These are phyloP conservation scores for Cyphomyrus plagiostoma DNA, from an alignment of 2,113 vertebrate genomes.

Conservation along the genomic window DNA sequence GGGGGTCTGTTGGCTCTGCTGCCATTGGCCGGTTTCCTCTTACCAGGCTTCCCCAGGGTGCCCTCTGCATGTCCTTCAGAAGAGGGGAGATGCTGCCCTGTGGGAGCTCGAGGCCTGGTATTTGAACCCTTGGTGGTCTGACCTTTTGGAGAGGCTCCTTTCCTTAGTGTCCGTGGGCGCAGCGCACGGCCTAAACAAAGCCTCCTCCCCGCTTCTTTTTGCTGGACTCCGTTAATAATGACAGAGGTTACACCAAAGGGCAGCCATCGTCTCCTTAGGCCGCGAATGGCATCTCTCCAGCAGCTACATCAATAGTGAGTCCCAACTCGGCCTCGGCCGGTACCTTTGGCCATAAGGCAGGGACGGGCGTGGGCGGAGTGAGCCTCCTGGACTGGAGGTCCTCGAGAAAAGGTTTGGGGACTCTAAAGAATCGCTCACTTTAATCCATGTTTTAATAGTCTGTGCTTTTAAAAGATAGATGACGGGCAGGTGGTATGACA, in stretches of 20 bases:
- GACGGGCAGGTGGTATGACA: neutral
- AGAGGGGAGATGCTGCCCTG: conserved; percentile 48
- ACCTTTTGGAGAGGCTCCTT: conserved; percentile 72
- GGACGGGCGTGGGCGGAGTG: neutral
- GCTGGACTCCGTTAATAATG: conserved; percentile 63
- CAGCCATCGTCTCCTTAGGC: neutral
- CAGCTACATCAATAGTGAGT: neutral
- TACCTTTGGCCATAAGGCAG: neutral
- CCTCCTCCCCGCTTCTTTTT: conserved; percentile 61
- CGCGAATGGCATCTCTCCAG: neutral
- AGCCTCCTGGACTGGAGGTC: neutral
- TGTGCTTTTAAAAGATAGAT: neutral
- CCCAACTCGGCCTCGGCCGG: neutral
- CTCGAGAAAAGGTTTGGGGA: neutral
- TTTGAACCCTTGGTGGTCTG: conserved; percentile 67
- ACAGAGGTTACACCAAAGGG: conserved; percentile 18
- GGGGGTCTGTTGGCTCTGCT: neutral
- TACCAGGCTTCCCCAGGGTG: conserved; percentile 55
- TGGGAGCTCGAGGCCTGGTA: conserved; percentile 54
- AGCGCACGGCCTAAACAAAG: conserved; percentile 60
- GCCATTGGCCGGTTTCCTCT: conserved; percentile 42
- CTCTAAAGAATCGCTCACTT: neutral
- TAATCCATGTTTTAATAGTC: neutral
- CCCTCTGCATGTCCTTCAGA: conserved; percentile 65
- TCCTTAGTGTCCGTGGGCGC: conserved; percentile 60